Percentiles rank a stretch among this genome's conserved stretches.
phyloP scores from a whole-genome alignment of 2,113 vertebrate genomes.

The Ceyx melanurus region DNA sequence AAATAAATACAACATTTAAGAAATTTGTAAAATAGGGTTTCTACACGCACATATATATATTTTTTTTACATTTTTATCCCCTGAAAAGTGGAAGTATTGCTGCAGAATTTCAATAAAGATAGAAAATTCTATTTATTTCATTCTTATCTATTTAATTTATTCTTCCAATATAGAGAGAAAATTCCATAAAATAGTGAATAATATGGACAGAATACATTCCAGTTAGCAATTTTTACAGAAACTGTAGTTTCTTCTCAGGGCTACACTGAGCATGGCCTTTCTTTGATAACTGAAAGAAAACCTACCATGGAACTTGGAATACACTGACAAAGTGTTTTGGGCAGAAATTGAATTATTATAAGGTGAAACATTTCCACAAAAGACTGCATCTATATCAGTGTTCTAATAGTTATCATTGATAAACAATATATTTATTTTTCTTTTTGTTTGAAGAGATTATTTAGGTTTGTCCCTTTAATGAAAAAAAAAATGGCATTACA shows the following conservation, averaged over 20 bases:
- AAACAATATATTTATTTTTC: not conserved
- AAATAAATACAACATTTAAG: not conserved
- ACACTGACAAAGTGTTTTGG: not conserved
- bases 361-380: not conserved
- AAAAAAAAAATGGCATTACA: not conserved
- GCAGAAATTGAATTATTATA: not conserved
- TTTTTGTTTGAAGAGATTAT: not conserved
- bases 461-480: not conserved
- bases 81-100: not conserved
- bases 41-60: not conserved
- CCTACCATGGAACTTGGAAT: not conserved
- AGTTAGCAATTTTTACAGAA: not conserved
- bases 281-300: not conserved
- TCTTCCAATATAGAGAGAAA: not conserved
- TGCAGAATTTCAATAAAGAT: not conserved
- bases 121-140: not conserved
- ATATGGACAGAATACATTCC: not conserved
- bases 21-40: not conserved
- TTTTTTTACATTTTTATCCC: not conserved
- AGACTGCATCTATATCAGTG: not conserved
- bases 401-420: not conserved
- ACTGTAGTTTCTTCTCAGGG: not conserved
- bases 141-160: no score
- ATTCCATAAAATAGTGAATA: not conserved
- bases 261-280: not conserved